Conservation (phyloP, 2,797 vertebrate genomes). For the Borostomias antarcticus region DNA sequence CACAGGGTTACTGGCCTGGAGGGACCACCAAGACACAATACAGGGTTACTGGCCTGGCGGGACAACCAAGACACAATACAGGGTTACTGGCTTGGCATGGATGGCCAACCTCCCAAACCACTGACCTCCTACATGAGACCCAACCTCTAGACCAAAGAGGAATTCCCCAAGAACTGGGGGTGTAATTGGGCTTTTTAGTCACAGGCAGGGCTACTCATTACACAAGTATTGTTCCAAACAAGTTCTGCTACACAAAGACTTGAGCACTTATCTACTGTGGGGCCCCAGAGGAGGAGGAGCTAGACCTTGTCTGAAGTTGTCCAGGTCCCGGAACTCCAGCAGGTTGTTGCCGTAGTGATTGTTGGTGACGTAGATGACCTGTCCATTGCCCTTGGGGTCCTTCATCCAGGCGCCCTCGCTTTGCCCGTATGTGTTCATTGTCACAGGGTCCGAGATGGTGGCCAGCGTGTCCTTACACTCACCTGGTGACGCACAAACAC, state of each 20-base stretch:
- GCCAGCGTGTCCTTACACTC: constrained; percentile 95
- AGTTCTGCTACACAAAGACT: neutral
- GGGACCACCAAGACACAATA: neutral
- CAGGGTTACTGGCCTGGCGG: constrained; percentile 78
- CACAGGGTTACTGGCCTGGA: constrained; percentile 90
- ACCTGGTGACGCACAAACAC: constrained; percentile 76
- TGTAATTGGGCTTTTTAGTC: too few relatives aligned
- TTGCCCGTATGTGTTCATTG: constrained; percentile 91
- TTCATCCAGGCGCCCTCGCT: constrained; percentile 99
- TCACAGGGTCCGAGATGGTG: constrained; percentile 89
- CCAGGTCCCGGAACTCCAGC: constrained; percentile 92
- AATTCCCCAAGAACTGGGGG: too few relatives aligned
- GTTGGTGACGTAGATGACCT: constrained; percentile 91
- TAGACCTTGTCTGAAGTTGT: constrained; percentile 94
- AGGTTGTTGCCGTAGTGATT: constrained; percentile 94
- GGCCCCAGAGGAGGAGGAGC: neutral
- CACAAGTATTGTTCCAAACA: too few relatives aligned
- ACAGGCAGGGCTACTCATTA: too few relatives aligned
- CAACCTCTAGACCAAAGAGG: neutral
- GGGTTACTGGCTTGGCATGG: constrained; percentile 79
- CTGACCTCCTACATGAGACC: neutral
- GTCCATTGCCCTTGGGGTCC: constrained; percentile 87
- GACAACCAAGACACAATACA: neutral
- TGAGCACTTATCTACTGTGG: too few relatives aligned
- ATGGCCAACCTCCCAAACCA: neutral